These are phyloP conservation scores for Egretta garzetta DNA, from an alignment of 2,113 vertebrate genomes.

Conservation along the genomic window DNA sequence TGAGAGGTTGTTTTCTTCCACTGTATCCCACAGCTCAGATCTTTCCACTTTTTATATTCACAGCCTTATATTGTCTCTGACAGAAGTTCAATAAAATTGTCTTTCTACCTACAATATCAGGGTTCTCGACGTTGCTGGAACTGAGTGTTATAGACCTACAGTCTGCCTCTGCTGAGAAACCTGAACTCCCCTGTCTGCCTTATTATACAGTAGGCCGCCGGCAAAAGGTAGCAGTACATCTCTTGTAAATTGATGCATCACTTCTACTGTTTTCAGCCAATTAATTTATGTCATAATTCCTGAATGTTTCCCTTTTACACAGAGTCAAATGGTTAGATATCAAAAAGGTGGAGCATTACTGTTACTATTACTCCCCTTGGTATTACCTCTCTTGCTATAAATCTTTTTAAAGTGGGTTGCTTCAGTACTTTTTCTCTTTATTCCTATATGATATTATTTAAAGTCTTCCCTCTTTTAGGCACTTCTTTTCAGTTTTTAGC, in stretches of 20 bases:
- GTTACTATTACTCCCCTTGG: not conserved
- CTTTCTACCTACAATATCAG: not conserved
- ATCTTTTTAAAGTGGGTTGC: not conserved
- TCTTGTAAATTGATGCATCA: not conserved
- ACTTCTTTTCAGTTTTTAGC: not conserved
- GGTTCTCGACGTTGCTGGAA: not conserved
- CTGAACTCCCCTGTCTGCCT: not conserved
- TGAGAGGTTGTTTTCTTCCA: slow-evolving; percentile 47
- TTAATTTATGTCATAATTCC: slow-evolving; percentile 2
- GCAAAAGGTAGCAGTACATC: not conserved
- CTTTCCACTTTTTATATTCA: slow-evolving; percentile 18
- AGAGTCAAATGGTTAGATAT: not conserved
- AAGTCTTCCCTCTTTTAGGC: not conserved
- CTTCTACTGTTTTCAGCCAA: not conserved
- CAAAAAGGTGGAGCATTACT: not conserved
- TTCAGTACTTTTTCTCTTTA: not conserved
- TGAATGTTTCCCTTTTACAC: not conserved
- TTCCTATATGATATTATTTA: not conserved
- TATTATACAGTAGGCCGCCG: not conserved
- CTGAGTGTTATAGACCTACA: not conserved
- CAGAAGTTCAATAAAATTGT: slow-evolving; percentile 53
- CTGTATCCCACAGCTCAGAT: slow-evolving; percentile 1
- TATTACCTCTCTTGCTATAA: not conserved
- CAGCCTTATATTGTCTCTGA: not conserved
- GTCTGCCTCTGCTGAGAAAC: not conserved